These are phyloP conservation scores for Drosophila subquinaria DNA, from an alignment of 2,888 invertebrate species.

Conservation along the genomic window DNA sequence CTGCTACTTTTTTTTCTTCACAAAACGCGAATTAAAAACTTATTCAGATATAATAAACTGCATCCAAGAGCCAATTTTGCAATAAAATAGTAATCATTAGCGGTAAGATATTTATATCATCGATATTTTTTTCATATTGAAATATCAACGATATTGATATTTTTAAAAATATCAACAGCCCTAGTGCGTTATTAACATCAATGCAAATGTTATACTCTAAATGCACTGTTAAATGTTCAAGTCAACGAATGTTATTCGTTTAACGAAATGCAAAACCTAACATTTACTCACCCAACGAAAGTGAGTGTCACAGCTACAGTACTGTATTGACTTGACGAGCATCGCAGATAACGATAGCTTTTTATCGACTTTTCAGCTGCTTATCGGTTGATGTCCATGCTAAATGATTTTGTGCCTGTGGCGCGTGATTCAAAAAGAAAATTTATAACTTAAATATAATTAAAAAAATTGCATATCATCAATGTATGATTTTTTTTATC, in stretches of 20 bases:
- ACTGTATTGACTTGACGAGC: background rate
- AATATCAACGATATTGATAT: too few relatives aligned
- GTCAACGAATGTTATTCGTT: constrained; percentile 19
- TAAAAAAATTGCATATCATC: too few relatives aligned
- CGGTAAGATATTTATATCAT: too few relatives aligned
- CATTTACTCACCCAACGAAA: constrained; percentile 42
- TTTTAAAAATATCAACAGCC: too few relatives aligned
- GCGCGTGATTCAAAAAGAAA: constrained; percentile 16
- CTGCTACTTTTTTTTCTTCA: too few relatives aligned
- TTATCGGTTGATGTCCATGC: constrained; percentile 28
- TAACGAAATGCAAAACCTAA: constrained; percentile 4
- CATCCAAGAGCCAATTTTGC: too few relatives aligned
- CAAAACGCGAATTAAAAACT: too few relatives aligned
- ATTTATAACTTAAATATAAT: too few relatives aligned
- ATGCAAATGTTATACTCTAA: constrained; percentile 29
- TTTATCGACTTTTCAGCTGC: background rate
- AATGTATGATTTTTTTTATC: too few relatives aligned
- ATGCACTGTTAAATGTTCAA: constrained; percentile 2
- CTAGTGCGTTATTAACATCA: constrained; percentile 25
- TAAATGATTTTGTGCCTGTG: background rate
- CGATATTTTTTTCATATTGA: too few relatives aligned
- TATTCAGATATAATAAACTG: too few relatives aligned
- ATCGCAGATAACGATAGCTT: constrained; percentile 5
- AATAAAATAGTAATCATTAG: too few relatives aligned
- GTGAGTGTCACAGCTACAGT: constrained; percentile 1